Base-by-base conservation (phyloP, 2,888 invertebrate genomes). In the Leptopilina myrica region DNA sequence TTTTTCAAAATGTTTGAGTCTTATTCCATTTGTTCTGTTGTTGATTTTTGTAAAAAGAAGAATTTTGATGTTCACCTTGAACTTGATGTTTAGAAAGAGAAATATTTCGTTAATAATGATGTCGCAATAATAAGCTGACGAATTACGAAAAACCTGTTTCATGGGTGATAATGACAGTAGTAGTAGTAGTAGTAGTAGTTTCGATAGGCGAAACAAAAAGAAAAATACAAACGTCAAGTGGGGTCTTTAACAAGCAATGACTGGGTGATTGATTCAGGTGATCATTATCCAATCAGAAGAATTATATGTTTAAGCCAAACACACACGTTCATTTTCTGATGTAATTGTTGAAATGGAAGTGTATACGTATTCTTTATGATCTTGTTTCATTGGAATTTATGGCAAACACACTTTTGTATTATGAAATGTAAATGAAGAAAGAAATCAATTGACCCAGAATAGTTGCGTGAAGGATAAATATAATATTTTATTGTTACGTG, bases 221-320 rank as follows among this genome's bases (percentile, higher is more conserved):
- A 49, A 49, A 49, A 9, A 49, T 43, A 49, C 49, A 49, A 49
- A 49, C 49, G n/a, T n/a, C 40, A 56, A 73, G 56, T 15, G 53
- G 56, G 73, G 33, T 33, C 33, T 56, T 56, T 73, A 73, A 73
- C 56, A 73, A 56, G 73, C 73, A 73, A 56, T 53, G 73, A 56
- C 56, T 73, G 73, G 33, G 56, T 59, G 73, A 56, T 73, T 73
- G 73, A 73, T 73, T 73, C 73, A 73, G 73, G 73, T 73, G 56
- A 53, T 73, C 73, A 73, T 73, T 73, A 73, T 73, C 73, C 73
- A 73, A 73, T 73, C 73, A 73, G 73, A 73, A 56, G 53, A 73
- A 73, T 73, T 73, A 73, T 56, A 73, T 15, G 73, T 33, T 56
- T 53, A 73, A 49, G 56, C 40, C 40, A 73, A 73, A 73, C 15